A percentile compares a stretch with the other conserved stretches of the same genome.
phyloP scores from a whole-genome alignment of 2,113 vertebrate species.

The human region DNA sequence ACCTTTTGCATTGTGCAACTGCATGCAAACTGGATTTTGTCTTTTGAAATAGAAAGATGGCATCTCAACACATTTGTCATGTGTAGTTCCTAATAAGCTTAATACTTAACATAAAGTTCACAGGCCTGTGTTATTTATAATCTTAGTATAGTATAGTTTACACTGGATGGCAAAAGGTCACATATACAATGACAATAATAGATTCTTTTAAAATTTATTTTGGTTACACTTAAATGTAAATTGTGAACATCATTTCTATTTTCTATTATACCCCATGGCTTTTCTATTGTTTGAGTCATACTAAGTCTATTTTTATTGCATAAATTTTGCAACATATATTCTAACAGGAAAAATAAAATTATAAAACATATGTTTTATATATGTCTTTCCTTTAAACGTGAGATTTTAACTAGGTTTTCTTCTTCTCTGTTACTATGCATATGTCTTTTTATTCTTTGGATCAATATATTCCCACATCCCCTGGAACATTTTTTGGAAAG shows the following conservation, averaged over 20 bases:
- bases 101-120: background rate
- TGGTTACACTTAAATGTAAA: background rate
- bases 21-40: background rate
- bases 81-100: too few relatives aligned
- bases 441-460: background rate
- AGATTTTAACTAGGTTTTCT: background rate
- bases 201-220: background rate
- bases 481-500: background rate
- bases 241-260: background rate
- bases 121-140: background rate
- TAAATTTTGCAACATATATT: background rate
- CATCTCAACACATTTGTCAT: background rate
- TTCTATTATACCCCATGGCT: background rate
- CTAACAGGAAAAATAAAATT: background rate
- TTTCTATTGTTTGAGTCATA: background rate
- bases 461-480: fast-evolving
- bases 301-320: background rate
- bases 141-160: background rate
- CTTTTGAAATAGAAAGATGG: background rate
- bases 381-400: background rate
- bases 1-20: background rate
- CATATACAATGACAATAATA: background rate
- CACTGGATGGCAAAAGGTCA: background rate
- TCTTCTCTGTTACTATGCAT: background rate
- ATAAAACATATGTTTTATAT: background rate